Evolutionary conservation across 1,140 invertebrate genomes (phyloP).

Genomic region (Oedothorax gibbosus): DNA sequence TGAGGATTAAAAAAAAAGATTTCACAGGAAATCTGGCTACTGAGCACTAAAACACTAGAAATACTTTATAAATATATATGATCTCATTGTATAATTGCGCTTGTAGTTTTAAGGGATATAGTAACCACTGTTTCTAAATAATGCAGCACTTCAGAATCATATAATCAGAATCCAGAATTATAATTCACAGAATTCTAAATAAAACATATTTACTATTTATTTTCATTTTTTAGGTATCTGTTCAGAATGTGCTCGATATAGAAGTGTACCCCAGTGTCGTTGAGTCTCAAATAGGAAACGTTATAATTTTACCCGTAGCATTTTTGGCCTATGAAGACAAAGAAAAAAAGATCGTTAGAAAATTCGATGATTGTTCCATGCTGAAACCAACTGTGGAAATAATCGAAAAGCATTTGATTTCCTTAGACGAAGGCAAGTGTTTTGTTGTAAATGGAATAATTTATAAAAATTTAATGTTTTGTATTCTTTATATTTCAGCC

Average conservation of each 20-base stretch:
- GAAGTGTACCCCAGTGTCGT: slow-evolving; percentile 60
- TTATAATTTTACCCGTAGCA: slow-evolving; percentile 58
- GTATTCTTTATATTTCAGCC: neutral
- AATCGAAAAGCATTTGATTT: slow-evolving; percentile 60
- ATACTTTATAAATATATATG: too few relatives aligned
- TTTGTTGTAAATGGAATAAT: slow-evolving; percentile 1
- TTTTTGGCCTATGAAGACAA: slow-evolving; percentile 56
- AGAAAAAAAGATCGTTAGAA: slow-evolving; percentile 7
- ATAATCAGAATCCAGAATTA: too few relatives aligned
- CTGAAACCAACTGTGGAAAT: slow-evolving; percentile 74
- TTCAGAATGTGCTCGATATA: slow-evolving; percentile 60
- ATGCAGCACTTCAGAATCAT: too few relatives aligned
- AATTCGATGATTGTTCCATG: slow-evolving; percentile 73
- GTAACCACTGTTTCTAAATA: too few relatives aligned
- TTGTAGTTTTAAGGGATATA: too few relatives aligned
- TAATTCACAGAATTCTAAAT: too few relatives aligned
- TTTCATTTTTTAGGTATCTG: slow-evolving; percentile 46
- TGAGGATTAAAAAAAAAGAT: too few relatives aligned
- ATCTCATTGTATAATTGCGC: too few relatives aligned
- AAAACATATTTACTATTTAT: neutral
- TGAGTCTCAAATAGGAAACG: slow-evolving; percentile 59
- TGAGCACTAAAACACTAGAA: too few relatives aligned
- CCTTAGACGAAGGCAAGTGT: slow-evolving; percentile 48
- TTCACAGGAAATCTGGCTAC: too few relatives aligned
- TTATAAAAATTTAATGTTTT: slow-evolving; percentile 6